Evolutionary conservation across 2,113 vertebrate genomes (phyloP).

Genomic region (Microcebus ravelobensis): DNA sequence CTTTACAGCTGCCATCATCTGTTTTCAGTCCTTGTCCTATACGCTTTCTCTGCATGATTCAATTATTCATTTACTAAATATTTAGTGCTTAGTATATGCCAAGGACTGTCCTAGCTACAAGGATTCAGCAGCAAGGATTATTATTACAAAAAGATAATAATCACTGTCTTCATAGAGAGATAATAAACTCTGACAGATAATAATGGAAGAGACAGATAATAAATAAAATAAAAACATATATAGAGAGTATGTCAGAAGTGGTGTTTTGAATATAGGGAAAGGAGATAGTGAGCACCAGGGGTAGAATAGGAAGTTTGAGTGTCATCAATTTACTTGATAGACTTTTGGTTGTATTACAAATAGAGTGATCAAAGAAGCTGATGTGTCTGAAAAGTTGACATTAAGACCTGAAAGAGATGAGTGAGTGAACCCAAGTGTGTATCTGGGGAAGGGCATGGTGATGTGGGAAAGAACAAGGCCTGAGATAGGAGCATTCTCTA

Average conservation of each 20-base stretch:
- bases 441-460: background rate
- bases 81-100: background rate
- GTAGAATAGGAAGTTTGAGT: background rate
- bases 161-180: background rate
- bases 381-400: background rate
- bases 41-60: background rate
- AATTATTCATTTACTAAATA: background rate
- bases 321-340: slow-evolving; percentile 5
- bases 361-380: background rate
- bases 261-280: background rate
- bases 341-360: background rate
- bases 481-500: background rate
- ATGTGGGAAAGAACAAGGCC: background rate
- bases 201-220: background rate
- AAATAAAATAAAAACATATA: background rate
- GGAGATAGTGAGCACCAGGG: background rate
- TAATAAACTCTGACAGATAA: background rate
- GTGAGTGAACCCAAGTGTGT: background rate
- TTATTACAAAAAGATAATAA: slow-evolving; percentile 29
- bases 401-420: background rate
- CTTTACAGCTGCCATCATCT: background rate
- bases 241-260: background rate
- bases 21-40: background rate
- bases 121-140: background rate
- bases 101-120: background rate